Percentiles rank a stretch among this genome's conserved stretches.
phyloP scores from a whole-genome alignment of 2,797 vertebrate genomes.

The Gymnodraco acuticeps region DNA sequence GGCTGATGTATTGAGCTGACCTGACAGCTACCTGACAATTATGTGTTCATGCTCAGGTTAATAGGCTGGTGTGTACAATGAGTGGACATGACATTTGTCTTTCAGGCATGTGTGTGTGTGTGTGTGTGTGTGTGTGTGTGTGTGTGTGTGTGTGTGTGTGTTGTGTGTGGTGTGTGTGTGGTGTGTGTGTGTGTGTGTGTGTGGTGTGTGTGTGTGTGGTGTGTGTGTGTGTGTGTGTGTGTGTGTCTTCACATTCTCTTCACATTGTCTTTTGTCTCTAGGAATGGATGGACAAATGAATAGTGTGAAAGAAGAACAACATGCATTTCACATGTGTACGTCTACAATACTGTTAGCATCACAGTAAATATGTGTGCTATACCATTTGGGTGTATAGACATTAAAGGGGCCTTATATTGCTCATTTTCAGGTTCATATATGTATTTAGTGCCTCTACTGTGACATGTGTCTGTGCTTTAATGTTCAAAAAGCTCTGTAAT shows the following conservation, averaged over 20 bases:
- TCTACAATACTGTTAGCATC: no score
- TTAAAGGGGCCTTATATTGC: no score
- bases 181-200: not conserved
- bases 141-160: not conserved
- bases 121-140: not conserved
- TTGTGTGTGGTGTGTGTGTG: not conserved
- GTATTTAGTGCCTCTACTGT: no score
- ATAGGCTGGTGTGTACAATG: slow-evolving; percentile 37
- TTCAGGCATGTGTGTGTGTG: slow-evolving; percentile 10
- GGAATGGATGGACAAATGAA: slow-evolving; percentile 15
- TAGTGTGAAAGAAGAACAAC: no score
- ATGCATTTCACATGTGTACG: no score
- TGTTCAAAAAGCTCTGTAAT: no score
- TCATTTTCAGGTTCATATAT: no score
- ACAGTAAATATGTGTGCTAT: no score
- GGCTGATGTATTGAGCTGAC: slow-evolving; percentile 19
- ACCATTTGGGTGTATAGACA: no score
- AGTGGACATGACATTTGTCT: slow-evolving; percentile 54
- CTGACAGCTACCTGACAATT: slow-evolving; percentile 50
- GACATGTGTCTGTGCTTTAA: no score
- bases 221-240: not conserved
- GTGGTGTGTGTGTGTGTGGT: not conserved
- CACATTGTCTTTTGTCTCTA: slow-evolving; percentile 24
- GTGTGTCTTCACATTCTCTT: not conserved
- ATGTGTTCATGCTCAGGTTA: slow-evolving; percentile 41